These are phyloP conservation scores for Limenitis camilla DNA, from an alignment of 2,888 invertebrate species.

Conservation along the genomic window DNA sequence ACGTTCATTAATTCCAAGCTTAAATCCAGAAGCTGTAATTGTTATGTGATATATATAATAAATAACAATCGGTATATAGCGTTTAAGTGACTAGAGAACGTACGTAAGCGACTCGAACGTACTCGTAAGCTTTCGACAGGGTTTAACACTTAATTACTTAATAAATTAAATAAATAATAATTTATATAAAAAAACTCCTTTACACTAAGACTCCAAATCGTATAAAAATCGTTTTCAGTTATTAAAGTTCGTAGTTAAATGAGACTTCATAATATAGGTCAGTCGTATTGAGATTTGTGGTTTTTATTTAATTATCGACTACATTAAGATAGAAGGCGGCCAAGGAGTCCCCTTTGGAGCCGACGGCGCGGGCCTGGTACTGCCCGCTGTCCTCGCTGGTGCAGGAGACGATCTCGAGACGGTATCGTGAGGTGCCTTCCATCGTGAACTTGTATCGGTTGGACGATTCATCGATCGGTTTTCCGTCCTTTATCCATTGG, in stretches of 20 bases:
- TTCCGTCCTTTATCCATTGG: conserved; percentile 94
- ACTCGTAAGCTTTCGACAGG: conserved; percentile 66
- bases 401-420: conserved; percentile 84
- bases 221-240: conserved; percentile 60
- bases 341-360: conserved; percentile 88
- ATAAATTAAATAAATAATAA: conserved; percentile 60
- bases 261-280: conserved; percentile 37
- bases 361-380: conserved; percentile 89
- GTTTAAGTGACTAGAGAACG: conserved; percentile 67
- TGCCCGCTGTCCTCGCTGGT: conserved; percentile 88
- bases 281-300: conserved; percentile 18
- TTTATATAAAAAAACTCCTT: conserved; percentile 56
- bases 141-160: conserved; percentile 70
- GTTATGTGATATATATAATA: conserved; percentile 57
- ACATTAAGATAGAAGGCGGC: conserved; percentile 93
- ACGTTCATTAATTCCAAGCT: conserved; percentile 64
- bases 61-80: conserved; percentile 48
- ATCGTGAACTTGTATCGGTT: conserved; percentile 87
- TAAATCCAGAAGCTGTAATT: conserved; percentile 58
- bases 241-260: conserved; percentile 45
- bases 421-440: conserved; percentile 86
- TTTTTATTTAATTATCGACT: conserved; percentile 48
- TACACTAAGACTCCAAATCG: conserved; percentile 65
- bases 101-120: conserved; percentile 37
- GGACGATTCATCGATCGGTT: conserved; percentile 85